These are phyloP conservation scores for Busseola fusca DNA, from an alignment of 2,888 invertebrate species.

Conservation along the genomic window DNA sequence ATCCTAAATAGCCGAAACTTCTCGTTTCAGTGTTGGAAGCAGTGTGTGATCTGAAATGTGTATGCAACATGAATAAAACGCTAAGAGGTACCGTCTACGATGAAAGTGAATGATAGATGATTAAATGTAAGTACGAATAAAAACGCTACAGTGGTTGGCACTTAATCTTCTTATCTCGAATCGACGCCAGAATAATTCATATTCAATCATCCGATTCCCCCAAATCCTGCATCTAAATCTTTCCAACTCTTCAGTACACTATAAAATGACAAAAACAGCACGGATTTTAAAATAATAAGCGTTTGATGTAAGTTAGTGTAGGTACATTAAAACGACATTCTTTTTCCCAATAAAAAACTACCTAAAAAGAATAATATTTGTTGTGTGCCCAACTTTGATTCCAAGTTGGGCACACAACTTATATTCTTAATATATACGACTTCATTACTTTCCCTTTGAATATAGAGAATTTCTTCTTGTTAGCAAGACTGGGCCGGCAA, in stretches of 20 bases:
- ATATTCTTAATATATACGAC: background rate
- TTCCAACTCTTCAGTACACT: background rate
- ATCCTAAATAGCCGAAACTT: too few species aligned
- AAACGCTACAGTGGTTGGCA: too few species aligned
- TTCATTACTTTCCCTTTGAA: constrained; percentile 8
- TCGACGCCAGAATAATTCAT: background rate
- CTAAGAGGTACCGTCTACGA: too few species aligned
- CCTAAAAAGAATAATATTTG: too few species aligned
- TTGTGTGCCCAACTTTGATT: too few species aligned
- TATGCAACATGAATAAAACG: too few species aligned
- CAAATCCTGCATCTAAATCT: background rate
- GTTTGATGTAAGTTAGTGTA: background rate
- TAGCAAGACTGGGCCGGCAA: constrained; percentile 3
- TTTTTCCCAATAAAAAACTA: too few species aligned
- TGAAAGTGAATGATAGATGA: too few species aligned
- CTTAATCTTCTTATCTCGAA: background rate
- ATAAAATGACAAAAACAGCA: background rate
- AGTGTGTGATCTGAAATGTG: too few species aligned
- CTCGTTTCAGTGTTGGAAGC: too few species aligned
- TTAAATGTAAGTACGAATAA: too few species aligned
- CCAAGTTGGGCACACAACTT: background rate
- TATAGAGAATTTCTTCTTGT: constrained; percentile 1
- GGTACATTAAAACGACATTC: background rate
- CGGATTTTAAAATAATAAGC: background rate
- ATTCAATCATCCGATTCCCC: background rate